Evolutionary conservation across 1,140 invertebrate species (phyloP).

Genomic region (Streblospio benedicti): DNA sequence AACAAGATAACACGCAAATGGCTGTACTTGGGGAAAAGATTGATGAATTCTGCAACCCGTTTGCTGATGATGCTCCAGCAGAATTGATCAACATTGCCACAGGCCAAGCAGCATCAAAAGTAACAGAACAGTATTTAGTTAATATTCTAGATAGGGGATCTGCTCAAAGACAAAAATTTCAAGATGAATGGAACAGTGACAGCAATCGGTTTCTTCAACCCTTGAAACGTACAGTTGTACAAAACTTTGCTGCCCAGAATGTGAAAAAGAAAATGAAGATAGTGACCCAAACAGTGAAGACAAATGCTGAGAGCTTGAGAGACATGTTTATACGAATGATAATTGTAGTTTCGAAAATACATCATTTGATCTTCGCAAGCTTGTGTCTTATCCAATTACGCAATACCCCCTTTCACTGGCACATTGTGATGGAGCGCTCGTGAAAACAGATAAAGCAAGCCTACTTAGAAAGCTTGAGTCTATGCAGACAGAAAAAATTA

Average conservation of each 20-base stretch:
- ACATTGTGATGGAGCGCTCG: too few species aligned
- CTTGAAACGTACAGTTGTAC: not conserved
- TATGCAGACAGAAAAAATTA: too few species aligned
- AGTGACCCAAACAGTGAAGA: not conserved
- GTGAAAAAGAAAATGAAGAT: not conserved
- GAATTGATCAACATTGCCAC: not conserved
- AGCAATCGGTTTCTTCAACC: not conserved
- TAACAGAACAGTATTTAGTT: not conserved
- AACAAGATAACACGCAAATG: not conserved
- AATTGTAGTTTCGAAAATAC: not conserved
- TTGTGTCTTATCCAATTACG: not conserved
- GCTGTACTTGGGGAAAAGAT: not conserved
- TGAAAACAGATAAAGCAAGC: too few species aligned
- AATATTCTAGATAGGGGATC: not conserved
- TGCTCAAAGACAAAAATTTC: not conserved
- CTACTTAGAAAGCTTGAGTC: too few species aligned
- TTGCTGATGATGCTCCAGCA: not conserved
- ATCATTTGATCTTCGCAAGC: not conserved
- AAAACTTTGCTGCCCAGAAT: not conserved
- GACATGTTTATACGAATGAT: not conserved
- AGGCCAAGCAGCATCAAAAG: not conserved
- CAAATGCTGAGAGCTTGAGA: not conserved
- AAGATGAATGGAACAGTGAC: too few species aligned
- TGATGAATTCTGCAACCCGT: too few species aligned
- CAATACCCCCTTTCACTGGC: not conserved